Evolutionary conservation across 2,113 vertebrate species (phyloP).

Genomic region (Clinocottus analis): DNA sequence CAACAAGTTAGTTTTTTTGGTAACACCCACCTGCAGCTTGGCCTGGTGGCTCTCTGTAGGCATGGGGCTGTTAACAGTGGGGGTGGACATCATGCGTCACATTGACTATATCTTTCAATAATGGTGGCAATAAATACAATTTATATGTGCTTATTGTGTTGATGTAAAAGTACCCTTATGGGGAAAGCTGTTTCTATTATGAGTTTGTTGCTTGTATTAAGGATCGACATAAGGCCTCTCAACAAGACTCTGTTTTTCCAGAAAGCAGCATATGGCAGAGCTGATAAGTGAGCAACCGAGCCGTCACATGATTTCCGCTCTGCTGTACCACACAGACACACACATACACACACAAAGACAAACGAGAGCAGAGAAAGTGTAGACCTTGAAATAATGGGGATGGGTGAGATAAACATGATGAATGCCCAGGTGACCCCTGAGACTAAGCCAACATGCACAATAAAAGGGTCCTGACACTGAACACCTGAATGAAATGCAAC

Average conservation of each 20-base stretch:
- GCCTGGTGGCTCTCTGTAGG: not conserved
- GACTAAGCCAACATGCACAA: not conserved
- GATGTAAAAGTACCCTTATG: not conserved
- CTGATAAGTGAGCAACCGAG: slow-evolving; percentile 41
- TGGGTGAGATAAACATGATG: not conserved
- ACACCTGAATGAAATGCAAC: not conserved
- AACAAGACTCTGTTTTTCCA: slow-evolving; percentile 58
- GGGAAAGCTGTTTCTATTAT: not conserved
- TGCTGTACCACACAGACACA: slow-evolving; percentile 10
- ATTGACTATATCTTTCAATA: not conserved
- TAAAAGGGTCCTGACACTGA: not conserved
- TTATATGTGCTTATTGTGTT: not conserved
- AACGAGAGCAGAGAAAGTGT: not conserved
- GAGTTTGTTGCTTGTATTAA: slow-evolving; percentile 7
- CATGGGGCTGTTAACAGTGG: slow-evolving; percentile 3
- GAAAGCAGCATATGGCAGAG: slow-evolving; percentile 66
- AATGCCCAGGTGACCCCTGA: not conserved
- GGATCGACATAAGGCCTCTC: slow-evolving; percentile 57
- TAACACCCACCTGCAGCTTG: not conserved
- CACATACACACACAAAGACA: slow-evolving; percentile 14
- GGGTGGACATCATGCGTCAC: not conserved
- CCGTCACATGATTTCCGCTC: slow-evolving; percentile 45
- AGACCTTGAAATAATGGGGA: slow-evolving; percentile 25
- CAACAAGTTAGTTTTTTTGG: too few relatives aligned
- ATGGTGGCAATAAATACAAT: not conserved